Evolutionary conservation across 37 sponge, comb jelly and placozoan genomes (phyloP).

Genomic region (Haliclona indistincta): DNA sequence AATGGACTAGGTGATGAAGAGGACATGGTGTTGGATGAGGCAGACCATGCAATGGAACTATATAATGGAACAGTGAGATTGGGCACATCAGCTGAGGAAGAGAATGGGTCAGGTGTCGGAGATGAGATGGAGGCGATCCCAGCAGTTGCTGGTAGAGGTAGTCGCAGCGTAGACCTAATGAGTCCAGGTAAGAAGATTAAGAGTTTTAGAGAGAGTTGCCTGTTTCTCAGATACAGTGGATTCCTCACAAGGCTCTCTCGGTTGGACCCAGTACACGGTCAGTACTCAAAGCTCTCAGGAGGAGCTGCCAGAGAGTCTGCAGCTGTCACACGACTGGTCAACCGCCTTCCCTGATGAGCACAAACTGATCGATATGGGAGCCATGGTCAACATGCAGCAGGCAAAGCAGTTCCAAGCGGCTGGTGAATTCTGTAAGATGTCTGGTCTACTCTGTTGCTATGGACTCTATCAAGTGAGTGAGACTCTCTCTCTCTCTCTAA

Average conservation of each 20-base stretch:
- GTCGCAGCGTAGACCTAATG: too few relatives aligned
- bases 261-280: slow-evolving; percentile 1
- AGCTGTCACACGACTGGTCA: neutral
- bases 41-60: too few relatives aligned
- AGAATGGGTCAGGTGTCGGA: too few relatives aligned
- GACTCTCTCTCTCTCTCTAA: neutral
- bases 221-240: neutral
- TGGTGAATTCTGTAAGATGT: slow-evolving; percentile 68
- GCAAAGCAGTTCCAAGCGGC: slow-evolving; percentile 56
- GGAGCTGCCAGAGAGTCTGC: slow-evolving; percentile 39
- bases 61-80: too few relatives aligned
- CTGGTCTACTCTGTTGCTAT: slow-evolving; percentile 76
- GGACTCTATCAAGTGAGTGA: slow-evolving; percentile 58
- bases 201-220: too few relatives aligned
- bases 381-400: neutral
- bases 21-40: too few relatives aligned
- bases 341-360: slow-evolving; percentile 11
- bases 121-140: too few relatives aligned
- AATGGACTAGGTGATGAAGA: too few relatives aligned
- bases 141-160: too few relatives aligned
- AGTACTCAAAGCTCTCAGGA: slow-evolving; percentile 71
- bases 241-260: slow-evolving; percentile 47
- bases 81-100: too few relatives aligned
- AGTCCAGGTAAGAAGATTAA: too few relatives aligned
- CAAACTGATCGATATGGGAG: slow-evolving; percentile 19